These are phyloP conservation scores for Mya arenaria DNA, from an alignment of 1,140 invertebrate genomes.

Conservation along the genomic window DNA sequence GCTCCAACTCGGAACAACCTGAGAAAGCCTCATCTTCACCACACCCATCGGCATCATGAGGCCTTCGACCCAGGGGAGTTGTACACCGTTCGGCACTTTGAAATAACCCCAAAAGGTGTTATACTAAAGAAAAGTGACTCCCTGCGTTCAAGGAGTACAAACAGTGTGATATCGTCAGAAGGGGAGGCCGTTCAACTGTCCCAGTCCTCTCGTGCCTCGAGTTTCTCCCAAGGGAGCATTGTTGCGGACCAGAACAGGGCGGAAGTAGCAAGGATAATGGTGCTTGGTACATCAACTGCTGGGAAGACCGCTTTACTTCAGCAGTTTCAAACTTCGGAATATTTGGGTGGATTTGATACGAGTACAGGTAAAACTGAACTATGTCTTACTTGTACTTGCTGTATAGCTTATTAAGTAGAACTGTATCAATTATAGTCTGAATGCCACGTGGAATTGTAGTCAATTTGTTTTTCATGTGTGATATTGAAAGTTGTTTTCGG, in stretches of 20 bases:
- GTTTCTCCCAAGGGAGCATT: not conserved
- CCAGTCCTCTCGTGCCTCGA: constrained; percentile 2
- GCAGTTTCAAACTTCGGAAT: constrained; percentile 96
- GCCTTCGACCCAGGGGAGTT: constrained; percentile 84
- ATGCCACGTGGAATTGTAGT: no score
- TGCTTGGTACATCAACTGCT: constrained; percentile 92
- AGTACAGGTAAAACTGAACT: constrained; percentile 76
- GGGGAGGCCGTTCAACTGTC: constrained; percentile 1
- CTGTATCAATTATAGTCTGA: no score
- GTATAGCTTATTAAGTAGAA: no score
- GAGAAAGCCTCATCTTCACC: constrained; percentile 56
- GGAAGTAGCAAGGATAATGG: no score
- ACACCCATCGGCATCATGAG: constrained; percentile 25
- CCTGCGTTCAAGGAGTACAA: constrained; percentile 84
- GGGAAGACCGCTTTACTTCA: constrained; percentile 94
- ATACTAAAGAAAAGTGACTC: constrained; percentile 96
- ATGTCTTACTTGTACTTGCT: no score
- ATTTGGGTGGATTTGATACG: constrained; percentile 95
- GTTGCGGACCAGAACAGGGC: no score
- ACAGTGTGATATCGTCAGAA: constrained; percentile 87
- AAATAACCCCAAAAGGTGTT: constrained; percentile 91
- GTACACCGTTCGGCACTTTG: constrained; percentile 93
- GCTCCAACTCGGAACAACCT: constrained; percentile 66
- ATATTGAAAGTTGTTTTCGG: no score
- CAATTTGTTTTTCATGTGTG: no score